Conservation (phyloP, 2,888 invertebrate species). For the Ptychoptera contaminata region DNA sequence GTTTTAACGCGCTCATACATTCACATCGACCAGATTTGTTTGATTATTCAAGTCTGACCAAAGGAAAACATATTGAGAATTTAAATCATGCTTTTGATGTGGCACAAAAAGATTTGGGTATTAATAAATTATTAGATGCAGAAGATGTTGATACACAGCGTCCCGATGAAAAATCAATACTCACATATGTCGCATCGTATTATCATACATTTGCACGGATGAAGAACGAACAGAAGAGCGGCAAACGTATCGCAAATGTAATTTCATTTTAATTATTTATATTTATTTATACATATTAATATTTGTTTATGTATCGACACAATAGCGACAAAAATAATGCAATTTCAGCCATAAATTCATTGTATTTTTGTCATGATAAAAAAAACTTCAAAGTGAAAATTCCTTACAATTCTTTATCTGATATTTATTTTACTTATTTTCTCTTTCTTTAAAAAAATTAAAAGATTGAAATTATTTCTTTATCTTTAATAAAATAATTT, state of each 20-base stretch:
- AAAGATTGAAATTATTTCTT: too few relatives aligned
- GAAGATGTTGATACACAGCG: conserved; percentile 90
- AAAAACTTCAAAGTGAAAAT: too few relatives aligned
- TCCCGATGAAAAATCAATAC: conserved; percentile 96
- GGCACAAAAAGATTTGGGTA: conserved; percentile 84
- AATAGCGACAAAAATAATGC: too few relatives aligned
- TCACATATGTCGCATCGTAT: conserved; percentile 97
- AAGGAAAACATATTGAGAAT: conserved; percentile 78
- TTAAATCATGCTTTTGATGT: conserved; percentile 95
- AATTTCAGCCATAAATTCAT: too few relatives aligned
- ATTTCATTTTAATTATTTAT: not conserved
- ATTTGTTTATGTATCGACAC: too few relatives aligned
- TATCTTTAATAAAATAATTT: too few relatives aligned
- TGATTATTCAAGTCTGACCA: conserved; percentile 66
- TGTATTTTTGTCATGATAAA: too few relatives aligned
- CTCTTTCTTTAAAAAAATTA: too few relatives aligned
- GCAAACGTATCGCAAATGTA: conserved; percentile 87
- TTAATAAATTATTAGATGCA: conserved; percentile 77
- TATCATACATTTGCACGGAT: conserved; percentile 98
- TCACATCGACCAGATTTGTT: conserved; percentile 94
- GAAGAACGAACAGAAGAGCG: conserved; percentile 98
- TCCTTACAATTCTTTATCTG: too few relatives aligned
- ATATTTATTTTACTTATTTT: too few relatives aligned
- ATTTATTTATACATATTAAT: too few relatives aligned
- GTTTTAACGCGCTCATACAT: conserved; percentile 97